These are phyloP conservation scores for Prietella phreatophila DNA, from an alignment of 2,113 vertebrate genomes.

Conservation along the genomic window DNA sequence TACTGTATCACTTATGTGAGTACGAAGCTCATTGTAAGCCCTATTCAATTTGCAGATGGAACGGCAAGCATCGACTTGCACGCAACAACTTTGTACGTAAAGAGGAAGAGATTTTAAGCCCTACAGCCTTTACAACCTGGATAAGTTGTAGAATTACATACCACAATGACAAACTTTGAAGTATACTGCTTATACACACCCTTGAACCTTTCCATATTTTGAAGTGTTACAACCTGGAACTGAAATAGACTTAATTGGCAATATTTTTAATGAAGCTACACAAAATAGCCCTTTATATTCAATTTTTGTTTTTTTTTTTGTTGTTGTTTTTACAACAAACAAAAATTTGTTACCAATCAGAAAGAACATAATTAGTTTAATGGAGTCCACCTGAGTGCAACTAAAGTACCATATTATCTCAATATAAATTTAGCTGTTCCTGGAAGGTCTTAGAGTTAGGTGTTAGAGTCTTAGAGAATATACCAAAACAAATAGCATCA, in stretches of 20 bases:
- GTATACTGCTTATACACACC: not conserved
- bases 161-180: not conserved
- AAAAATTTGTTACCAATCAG: not conserved
- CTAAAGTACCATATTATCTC: not conserved
- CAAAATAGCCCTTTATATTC: not conserved
- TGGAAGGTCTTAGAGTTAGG: not conserved
- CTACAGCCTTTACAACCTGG: constrained; percentile 5
- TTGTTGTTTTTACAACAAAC: not conserved
- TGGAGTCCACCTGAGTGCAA: not conserved
- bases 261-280: not conserved
- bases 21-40: not conserved
- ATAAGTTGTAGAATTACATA: not conserved
- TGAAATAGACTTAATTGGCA: not conserved
- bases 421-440: not conserved
- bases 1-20: not conserved
- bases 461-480: not conserved
- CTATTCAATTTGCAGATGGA: not conserved
- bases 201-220: not conserved
- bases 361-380: not conserved
- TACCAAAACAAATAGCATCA: not conserved
- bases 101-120: too few species aligned
- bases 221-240: not conserved
- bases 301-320: not conserved
- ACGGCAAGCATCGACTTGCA: not conserved
- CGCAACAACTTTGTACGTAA: not conserved